phyloP scores from a whole-genome alignment of 2,797 vertebrate species.

The Acanthornis magna region DNA sequence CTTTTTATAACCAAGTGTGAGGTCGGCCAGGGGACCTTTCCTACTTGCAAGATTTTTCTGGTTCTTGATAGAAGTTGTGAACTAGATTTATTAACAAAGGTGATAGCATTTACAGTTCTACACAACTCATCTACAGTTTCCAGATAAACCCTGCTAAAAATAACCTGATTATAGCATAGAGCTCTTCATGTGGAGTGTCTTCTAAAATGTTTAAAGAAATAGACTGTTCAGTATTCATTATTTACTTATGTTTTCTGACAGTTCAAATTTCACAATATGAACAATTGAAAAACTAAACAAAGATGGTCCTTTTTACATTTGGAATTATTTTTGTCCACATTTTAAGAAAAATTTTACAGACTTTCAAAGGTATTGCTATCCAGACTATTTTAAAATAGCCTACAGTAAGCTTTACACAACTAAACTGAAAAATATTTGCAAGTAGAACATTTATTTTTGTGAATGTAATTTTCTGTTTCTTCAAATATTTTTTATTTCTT shows the following conservation, averaged over 20 bases:
- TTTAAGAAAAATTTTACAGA: not conserved
- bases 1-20: not conserved
- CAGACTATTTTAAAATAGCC: not conserved
- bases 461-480: not conserved
- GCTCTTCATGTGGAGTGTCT: not conserved
- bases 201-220: not conserved
- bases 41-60: not conserved
- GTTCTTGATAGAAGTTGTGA: not conserved
- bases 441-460: not conserved
- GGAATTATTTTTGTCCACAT: not conserved
- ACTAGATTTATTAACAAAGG: not conserved
- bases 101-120: not conserved
- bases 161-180: not conserved
- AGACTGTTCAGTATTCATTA: not conserved
- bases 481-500: not conserved
- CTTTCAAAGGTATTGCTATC: not conserved
- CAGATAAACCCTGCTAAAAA: not conserved
- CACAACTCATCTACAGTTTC: not conserved
- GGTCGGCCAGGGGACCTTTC: not conserved
- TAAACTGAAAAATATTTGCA: not conserved
- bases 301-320: not conserved
- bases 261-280: not conserved
- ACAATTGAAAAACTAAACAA: not conserved
- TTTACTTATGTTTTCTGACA: not conserved
- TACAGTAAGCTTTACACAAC: not conserved